These are phyloP conservation scores for Drosophila mettleri DNA, from an alignment of 2,888 invertebrate genomes.

Conservation along the genomic window DNA sequence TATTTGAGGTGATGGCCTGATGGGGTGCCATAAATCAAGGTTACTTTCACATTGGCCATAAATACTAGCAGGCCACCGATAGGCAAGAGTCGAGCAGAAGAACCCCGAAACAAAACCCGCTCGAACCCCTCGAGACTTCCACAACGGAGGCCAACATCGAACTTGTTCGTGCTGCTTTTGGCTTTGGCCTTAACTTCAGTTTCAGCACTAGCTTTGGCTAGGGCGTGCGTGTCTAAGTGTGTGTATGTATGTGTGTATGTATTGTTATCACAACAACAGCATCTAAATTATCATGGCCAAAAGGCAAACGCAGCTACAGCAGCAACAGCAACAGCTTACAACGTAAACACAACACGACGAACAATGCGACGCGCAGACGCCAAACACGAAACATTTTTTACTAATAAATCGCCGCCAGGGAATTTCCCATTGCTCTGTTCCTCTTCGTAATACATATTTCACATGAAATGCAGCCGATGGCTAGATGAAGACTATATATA, in stretches of 20 bases:
- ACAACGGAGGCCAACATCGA: slow-evolving; percentile 60
- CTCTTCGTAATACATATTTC: slow-evolving; percentile 58
- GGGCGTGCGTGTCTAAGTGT: slow-evolving; percentile 26
- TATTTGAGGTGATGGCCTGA: slow-evolving; percentile 56
- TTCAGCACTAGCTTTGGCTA: slow-evolving; percentile 23
- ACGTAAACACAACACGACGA: slow-evolving; percentile 68
- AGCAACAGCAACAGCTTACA: slow-evolving; percentile 66
- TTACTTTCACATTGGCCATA: slow-evolving; percentile 62
- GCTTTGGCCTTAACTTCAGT: slow-evolving; percentile 17
- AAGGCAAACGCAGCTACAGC: slow-evolving; percentile 47
- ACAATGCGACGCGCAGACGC: slow-evolving; percentile 57
- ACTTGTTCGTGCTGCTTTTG: slow-evolving; percentile 65
- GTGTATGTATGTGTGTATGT: slow-evolving; percentile 33
- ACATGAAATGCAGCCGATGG: slow-evolving; percentile 57
- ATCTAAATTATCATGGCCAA: slow-evolving; percentile 71
- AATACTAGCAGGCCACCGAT: slow-evolving; percentile 40
- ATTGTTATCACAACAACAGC: slow-evolving; percentile 71
- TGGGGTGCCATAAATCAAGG: slow-evolving; percentile 65
- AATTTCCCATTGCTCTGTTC: slow-evolving; percentile 55
- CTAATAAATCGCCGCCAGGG: slow-evolving; percentile 60
- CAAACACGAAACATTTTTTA: slow-evolving; percentile 72
- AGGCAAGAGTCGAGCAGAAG: slow-evolving; percentile 14
- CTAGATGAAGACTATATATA: slow-evolving; percentile 30
- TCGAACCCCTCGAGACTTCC: slow-evolving; percentile 26
- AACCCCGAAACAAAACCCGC: slow-evolving; percentile 26